A percentile compares a stretch with the other conserved stretches of the same genome.
phyloP scores from a whole-genome alignment of 2,113 vertebrate species.

The Lichenostomus cassidix region DNA sequence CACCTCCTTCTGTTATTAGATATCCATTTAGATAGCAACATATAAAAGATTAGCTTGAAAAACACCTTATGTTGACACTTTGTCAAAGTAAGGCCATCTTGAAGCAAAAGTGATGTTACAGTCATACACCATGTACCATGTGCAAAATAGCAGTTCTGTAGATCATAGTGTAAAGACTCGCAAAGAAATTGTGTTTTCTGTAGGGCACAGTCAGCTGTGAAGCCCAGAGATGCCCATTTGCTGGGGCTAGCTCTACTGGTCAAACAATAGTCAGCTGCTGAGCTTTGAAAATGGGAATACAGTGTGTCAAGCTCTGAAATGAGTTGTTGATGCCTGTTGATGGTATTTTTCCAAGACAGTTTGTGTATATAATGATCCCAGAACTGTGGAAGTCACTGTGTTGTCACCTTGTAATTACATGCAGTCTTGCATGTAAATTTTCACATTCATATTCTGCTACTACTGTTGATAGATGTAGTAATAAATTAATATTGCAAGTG shows the following conservation, averaged over 20 bases:
- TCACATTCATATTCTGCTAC: background rate
- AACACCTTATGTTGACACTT: background rate
- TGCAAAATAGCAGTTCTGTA: background rate
- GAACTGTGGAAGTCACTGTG: background rate
- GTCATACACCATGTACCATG: rapidly evolving
- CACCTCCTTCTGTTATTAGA: background rate
- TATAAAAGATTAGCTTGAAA: background rate
- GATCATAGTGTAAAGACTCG: rapidly evolving
- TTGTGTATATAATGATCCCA: background rate
- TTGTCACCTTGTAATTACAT: background rate
- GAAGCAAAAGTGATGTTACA: background rate
- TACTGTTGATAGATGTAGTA: background rate
- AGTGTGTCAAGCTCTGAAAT: background rate
- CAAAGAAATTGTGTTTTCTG: background rate
- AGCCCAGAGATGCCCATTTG: background rate
- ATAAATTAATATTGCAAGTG: background rate
- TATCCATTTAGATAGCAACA: background rate
- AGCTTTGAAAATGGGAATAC: background rate
- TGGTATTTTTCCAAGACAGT: background rate
- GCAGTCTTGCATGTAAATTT: background rate
- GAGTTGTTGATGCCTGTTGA: background rate
- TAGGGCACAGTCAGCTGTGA: background rate
- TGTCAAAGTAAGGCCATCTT: background rate
- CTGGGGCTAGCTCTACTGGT: background rate
- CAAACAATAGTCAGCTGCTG: background rate